Base-by-base conservation (phyloP, 1,140 invertebrate genomes). In the Drosophila bifasciata region DNA sequence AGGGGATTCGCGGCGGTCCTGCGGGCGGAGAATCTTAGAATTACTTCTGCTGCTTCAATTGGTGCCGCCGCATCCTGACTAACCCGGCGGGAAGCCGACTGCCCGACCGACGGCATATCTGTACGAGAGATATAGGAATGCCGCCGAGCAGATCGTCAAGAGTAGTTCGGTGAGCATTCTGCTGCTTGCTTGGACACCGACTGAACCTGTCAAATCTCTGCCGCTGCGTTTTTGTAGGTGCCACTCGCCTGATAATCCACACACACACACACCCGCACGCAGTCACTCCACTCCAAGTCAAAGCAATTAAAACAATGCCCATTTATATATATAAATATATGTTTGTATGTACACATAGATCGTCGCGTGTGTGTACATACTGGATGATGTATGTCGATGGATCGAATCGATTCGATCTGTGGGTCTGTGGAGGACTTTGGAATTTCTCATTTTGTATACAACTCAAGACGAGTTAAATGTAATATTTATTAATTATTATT, bases 1-100 rank as follows among this genome's bases (percentile, higher is more conserved):
- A 2, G 0, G 91, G 91, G n/a, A 91, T 60, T 3, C 84, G 70
- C 2, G 91, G 91, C 15, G 90, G 90, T 51, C 89, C 90, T 86
- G 69, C 36, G 28, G 25, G 51, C 40, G 57, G 8, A 44, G 7
- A 64, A 68, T 41, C 32, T 43, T 46, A 49, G 25, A 21, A 53
- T 44, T 48, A 62, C 50, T n/a, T n/a, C 28, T 21, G 13, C 15
- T 41, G 36, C 28, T 28, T 8, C 28, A 28, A 28, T 3, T 1
- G 39, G 55, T 21, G 3, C 8, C 3, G 25, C 7, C 3, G 16
- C 3, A 13, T 25, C 5, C 19, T 17, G 39, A 62, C 79, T 63
- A 51, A 90, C 89, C 90, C 6, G 90, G 90, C 3, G 90, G 90
- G 69, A 90, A 90, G 40, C 79, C 79, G 13, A 40, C 39, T 5